Conservation (phyloP, 2,113 vertebrate genomes). For the Coracopsis vasa region DNA sequence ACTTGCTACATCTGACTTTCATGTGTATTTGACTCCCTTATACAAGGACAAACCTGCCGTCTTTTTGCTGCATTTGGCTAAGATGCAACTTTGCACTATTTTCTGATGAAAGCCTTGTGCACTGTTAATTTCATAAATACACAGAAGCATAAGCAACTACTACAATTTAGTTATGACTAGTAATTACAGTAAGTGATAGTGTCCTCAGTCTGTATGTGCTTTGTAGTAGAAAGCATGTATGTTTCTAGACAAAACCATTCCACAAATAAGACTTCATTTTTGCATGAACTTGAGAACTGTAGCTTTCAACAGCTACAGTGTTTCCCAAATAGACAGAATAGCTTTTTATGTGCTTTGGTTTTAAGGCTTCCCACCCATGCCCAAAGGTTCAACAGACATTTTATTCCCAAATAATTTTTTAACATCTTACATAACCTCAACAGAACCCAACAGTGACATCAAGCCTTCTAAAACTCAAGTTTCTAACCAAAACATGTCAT, state of each 20-base stretch:
- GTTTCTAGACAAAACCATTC: not conserved
- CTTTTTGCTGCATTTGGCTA: not conserved
- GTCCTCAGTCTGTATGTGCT: not conserved
- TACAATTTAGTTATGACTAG: not conserved
- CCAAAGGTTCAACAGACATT: not conserved
- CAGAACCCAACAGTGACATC: not conserved
- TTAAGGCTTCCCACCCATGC: not conserved
- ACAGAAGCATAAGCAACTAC: not conserved
- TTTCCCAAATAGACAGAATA: not conserved
- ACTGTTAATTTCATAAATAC: not conserved
- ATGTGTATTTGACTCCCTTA: not conserved
- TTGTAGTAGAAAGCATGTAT: not conserved
- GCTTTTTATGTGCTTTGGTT: not conserved
- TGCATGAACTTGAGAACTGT: not conserved
- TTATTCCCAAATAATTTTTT: not conserved
- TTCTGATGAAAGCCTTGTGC: not conserved
- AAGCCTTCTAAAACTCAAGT: not conserved
- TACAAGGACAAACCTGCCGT: not conserved
- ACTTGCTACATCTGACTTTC: not conserved
- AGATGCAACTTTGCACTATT: not conserved
- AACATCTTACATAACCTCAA: not conserved
- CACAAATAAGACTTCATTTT: not conserved
- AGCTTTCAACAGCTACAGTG: not conserved
- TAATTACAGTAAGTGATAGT: not conserved
- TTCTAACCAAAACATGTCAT: not conserved